These are phyloP conservation scores for Drosophila varians DNA, from an alignment of 1,140 invertebrate genomes.

Conservation along the genomic window DNA sequence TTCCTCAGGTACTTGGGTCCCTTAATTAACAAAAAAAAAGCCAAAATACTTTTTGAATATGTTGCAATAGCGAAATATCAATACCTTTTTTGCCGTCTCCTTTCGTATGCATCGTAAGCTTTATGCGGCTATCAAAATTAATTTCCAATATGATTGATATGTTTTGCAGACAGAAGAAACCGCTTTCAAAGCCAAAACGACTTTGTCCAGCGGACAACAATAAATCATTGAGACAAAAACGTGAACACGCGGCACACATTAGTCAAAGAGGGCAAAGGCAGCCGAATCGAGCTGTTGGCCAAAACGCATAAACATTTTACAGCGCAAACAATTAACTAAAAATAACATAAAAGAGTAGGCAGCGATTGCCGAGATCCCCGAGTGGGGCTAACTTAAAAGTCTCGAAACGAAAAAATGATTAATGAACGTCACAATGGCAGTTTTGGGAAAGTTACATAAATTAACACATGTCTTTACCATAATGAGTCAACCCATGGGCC, in stretches of 20 bases:
- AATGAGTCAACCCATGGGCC: conserved; percentile 65
- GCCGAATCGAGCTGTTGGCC: conserved; percentile 47
- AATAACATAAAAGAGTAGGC: conserved; percentile 75
- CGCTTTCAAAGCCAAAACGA: conserved; percentile 52
- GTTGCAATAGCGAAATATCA: conserved; percentile 22
- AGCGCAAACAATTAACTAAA: conserved; percentile 79
- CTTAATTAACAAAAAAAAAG: no score
- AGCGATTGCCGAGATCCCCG: conserved; percentile 28
- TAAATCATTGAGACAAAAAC: conserved; percentile 70
- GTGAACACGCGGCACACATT: conserved; percentile 73
- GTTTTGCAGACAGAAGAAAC: conserved; percentile 55
- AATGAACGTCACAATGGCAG: conserved; percentile 67
- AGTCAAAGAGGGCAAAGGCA: conserved; percentile 73
- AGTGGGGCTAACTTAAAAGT: conserved; percentile 31
- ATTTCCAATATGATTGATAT: conserved; percentile 76
- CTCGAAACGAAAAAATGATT: conserved; percentile 68
- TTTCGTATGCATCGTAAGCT: conserved; percentile 21
- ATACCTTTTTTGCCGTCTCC: conserved; percentile 5
- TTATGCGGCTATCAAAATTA: conserved; percentile 67
- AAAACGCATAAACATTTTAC: conserved; percentile 80
- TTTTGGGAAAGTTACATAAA: conserved; percentile 80
- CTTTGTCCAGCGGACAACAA: conserved; percentile 46
- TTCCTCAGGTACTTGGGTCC: no score
- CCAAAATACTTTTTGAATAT: not conserved
- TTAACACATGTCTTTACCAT: conserved; percentile 79